phyloP scores from a whole-genome alignment of 2,888 invertebrate species.

The Poecilus cupreus region DNA sequence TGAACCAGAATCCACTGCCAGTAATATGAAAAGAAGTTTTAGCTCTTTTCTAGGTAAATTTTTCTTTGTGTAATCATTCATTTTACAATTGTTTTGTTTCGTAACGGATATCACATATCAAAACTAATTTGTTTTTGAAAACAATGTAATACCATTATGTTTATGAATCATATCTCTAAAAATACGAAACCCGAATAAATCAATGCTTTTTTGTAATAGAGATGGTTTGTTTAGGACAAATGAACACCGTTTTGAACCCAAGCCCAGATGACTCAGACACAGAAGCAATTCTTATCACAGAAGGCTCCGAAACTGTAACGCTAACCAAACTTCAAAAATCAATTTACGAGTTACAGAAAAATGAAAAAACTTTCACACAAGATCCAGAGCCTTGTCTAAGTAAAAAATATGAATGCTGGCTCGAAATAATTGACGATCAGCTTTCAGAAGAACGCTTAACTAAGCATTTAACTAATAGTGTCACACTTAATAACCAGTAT shows the following conservation, averaged over 20 bases:
- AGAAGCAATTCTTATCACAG: constrained; percentile 80
- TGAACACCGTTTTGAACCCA: constrained; percentile 82
- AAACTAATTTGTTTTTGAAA: neutral
- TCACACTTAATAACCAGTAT: constrained; percentile 72
- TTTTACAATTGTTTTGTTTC: neutral
- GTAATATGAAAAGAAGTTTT: constrained; percentile 82
- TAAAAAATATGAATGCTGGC: constrained; percentile 77
- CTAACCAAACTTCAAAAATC: constrained; percentile 80
- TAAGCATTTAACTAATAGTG: constrained; percentile 77
- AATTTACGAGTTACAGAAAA: constrained; percentile 81
- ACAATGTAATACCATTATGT: neutral
- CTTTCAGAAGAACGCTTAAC: constrained; percentile 77
- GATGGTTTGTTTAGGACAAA: constrained; percentile 74
- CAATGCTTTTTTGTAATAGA: neutral
- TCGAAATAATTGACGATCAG: constrained; percentile 75
- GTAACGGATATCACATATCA: constrained; percentile 30
- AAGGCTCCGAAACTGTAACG: constrained; percentile 80
- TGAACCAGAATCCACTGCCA: constrained; percentile 82
- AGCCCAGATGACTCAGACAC: constrained; percentile 82
- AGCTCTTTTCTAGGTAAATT: constrained; percentile 80
- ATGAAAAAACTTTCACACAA: constrained; percentile 83
- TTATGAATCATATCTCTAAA: neutral
- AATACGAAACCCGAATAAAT: neutral
- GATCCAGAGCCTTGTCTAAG: constrained; percentile 77
- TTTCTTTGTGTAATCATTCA: constrained; percentile 7